phyloP scores from a whole-genome alignment of 2,888 invertebrate genomes.

The Parasteatoda lunata region DNA sequence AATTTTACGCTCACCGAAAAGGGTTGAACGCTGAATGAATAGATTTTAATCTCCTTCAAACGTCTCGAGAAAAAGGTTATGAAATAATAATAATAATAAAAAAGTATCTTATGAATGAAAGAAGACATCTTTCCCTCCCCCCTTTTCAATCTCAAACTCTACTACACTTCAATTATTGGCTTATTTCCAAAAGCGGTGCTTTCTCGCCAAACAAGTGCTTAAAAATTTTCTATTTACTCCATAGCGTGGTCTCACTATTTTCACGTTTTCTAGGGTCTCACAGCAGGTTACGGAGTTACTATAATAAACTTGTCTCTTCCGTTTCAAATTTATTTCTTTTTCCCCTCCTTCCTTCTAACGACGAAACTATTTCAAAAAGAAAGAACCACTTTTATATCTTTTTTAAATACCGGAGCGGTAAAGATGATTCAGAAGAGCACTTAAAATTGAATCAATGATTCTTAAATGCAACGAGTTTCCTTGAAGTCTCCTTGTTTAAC shows the following conservation, averaged over 20 bases:
- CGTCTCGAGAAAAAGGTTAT: background rate
- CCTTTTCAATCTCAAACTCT: background rate
- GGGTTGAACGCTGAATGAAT: background rate
- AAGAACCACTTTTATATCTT: no score
- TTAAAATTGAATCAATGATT: background rate
- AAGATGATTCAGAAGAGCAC: no score
- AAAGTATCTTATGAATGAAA: background rate
- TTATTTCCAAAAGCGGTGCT: conserved; percentile 58
- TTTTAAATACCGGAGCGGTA: no score
- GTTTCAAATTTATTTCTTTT: conserved; percentile 17
- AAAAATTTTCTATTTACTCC: conserved; percentile 43
- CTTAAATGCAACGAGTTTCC: background rate
- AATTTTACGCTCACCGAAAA: background rate
- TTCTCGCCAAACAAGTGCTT: conserved; percentile 35
- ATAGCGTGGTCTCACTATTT: conserved; percentile 33
- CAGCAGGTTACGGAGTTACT: conserved; percentile 58
- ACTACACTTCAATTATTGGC: conserved; percentile 65
- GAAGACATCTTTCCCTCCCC: background rate
- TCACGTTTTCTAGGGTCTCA: conserved; percentile 46
- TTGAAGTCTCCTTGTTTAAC: no score
- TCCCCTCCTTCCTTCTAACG: background rate
- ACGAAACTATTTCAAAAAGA: no score
- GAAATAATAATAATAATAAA: background rate
- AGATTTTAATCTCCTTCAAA: no score
- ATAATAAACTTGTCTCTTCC: conserved; percentile 53